Conservation (phyloP, 2,113 vertebrate species). For the Coturnix japonica region DNA sequence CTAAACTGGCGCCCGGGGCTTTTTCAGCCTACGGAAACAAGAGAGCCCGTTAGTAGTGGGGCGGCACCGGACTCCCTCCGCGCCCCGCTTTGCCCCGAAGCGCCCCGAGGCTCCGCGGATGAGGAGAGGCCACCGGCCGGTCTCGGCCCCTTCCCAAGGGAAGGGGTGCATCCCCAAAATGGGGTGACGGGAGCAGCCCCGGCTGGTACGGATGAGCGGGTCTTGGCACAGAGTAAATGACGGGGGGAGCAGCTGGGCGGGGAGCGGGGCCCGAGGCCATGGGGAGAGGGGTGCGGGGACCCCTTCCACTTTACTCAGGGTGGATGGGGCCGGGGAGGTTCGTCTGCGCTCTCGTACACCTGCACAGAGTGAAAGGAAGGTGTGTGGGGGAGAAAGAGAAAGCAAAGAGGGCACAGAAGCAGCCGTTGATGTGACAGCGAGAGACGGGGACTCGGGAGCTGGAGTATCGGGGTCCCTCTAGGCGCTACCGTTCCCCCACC, state of each 20-base stretch:
- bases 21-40: background rate
- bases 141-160: background rate
- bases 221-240: background rate
- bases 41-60: background rate
- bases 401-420: background rate
- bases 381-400: background rate
- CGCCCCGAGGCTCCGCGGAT: background rate
- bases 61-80: background rate
- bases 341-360: background rate
- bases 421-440: background rate
- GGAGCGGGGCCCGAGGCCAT: no score
- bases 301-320: background rate
- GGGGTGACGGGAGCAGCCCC: background rate
- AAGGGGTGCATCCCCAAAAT: background rate
- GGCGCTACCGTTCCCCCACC: fast-evolving
- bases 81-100: fast-evolving
- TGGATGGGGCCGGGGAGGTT: fast-evolving
- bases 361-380: background rate
- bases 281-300: no score
- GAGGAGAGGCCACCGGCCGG: background rate
- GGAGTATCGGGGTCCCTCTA: background rate
- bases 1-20: background rate
- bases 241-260: background rate
- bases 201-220: fast-evolving
- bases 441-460: background rate